Conservation (phyloP, 2,888 invertebrate species). For the Galerucella nymphaeae region DNA sequence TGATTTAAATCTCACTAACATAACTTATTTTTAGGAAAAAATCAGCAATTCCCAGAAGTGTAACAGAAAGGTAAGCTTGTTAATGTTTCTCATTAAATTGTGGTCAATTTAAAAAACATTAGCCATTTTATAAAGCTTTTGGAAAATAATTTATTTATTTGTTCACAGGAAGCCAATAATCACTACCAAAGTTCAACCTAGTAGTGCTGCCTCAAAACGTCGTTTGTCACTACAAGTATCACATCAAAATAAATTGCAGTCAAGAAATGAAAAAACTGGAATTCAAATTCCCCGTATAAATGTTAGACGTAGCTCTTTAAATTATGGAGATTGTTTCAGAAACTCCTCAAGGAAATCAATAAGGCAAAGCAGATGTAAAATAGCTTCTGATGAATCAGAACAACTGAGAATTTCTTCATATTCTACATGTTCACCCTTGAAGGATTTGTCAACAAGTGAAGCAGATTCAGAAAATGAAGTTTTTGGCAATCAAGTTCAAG, state of each 20-base stretch:
- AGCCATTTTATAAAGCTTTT: no score
- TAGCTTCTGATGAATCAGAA: constrained; percentile 21
- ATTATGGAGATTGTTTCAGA: neutral
- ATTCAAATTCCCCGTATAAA: neutral
- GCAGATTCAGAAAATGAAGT: neutral
- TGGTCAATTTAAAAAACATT: no score
- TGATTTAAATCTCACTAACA: neutral
- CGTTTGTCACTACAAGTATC: neutral
- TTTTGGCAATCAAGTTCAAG: neutral
- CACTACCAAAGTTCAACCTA: neutral
- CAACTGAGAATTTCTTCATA: constrained; percentile 22
- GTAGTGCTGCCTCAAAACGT: neutral
- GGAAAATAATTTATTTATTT: neutral
- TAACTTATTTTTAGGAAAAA: constrained; percentile 17
- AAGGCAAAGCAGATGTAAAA: constrained; percentile 10
- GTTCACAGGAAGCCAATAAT: neutral
- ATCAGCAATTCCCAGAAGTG: neutral
- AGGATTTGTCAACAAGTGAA: neutral
- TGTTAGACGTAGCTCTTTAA: neutral
- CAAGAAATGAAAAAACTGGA: neutral
- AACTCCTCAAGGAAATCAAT: constrained; percentile 18
- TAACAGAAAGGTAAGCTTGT: constrained; percentile 4
- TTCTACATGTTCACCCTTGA: constrained; percentile 23
- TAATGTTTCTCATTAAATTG: neutral
- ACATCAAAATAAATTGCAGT: neutral